phyloP scores from a whole-genome alignment of 2,113 vertebrate species.

The Ahaetulla prasina region DNA sequence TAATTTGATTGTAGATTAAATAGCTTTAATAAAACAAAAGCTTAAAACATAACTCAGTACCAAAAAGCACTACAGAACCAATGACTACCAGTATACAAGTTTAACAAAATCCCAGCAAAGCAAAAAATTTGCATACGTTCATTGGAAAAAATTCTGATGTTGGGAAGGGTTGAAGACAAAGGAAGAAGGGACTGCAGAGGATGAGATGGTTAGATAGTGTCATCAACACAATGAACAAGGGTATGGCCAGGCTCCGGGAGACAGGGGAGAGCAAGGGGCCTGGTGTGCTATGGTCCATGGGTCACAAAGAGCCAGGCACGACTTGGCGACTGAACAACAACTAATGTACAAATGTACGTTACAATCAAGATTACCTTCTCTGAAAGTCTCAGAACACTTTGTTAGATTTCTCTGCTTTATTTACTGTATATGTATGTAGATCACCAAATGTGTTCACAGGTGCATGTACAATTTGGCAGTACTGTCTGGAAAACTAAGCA shows the following conservation, averaged over 20 bases:
- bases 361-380: slow-evolving; percentile 57
- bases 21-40: slow-evolving; percentile 54
- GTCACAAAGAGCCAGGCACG: background rate
- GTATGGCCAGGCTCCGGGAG: background rate
- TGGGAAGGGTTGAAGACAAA: background rate
- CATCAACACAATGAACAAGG: background rate
- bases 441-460: background rate
- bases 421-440: background rate
- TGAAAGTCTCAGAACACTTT: slow-evolving; percentile 54
- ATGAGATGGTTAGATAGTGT: background rate
- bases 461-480: background rate
- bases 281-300: background rate
- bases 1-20: slow-evolving; percentile 50
- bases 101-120: slow-evolving; percentile 44
- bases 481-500: slow-evolving; percentile 43
- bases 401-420: slow-evolving; percentile 44
- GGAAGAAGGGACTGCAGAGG: background rate
- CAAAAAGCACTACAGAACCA: background rate
- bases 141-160: background rate
- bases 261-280: background rate
- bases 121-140: slow-evolving; percentile 29
- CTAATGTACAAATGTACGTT: background rate
- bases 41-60: slow-evolving; percentile 16
- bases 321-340: background rate
- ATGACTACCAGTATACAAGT: slow-evolving; percentile 28